A percentile compares a stretch with the other conserved stretches of the same genome.
Conservation (phyloP, 2,113 vertebrate species). For the Hippocampus abdominalis region DNA sequence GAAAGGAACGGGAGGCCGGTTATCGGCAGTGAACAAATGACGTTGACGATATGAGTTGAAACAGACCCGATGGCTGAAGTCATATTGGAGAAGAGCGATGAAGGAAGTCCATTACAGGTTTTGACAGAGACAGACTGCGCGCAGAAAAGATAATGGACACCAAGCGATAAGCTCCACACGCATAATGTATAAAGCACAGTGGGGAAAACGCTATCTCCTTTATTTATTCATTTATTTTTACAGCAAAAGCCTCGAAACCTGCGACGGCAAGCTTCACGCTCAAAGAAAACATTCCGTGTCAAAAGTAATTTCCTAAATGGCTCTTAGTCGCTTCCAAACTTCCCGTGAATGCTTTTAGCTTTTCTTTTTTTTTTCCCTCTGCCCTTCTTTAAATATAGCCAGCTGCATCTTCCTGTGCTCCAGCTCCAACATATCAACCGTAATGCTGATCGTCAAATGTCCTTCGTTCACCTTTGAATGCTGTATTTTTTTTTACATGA, state of each 20-base stretch:
- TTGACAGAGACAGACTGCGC: background rate
- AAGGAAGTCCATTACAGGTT: constrained; percentile 38
- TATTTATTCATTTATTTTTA: background rate
- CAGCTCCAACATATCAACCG: background rate
- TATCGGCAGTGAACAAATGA: constrained; percentile 63
- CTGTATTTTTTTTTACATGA: too few relatives aligned
- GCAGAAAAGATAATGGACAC: background rate
- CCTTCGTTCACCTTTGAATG: background rate
- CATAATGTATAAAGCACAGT: background rate
- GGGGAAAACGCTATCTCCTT: background rate
- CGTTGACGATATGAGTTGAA: constrained; percentile 53
- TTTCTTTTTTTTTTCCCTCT: background rate
- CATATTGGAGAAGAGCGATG: constrained; percentile 47
- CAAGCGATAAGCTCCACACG: background rate
- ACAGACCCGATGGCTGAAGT: constrained; percentile 53
- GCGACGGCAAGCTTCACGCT: background rate
- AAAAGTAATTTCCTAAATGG: constrained; percentile 6
- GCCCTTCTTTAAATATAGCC: background rate
- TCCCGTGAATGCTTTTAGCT: background rate
- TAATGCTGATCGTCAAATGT: background rate
- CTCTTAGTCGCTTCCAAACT: background rate
- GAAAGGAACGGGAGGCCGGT: constrained; percentile 54
- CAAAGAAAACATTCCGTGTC: background rate
- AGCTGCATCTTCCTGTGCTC: background rate
- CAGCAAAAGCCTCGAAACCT: background rate